Evolutionary conservation across 2,113 vertebrate genomes (phyloP).

Genomic region (Mus pahari): DNA sequence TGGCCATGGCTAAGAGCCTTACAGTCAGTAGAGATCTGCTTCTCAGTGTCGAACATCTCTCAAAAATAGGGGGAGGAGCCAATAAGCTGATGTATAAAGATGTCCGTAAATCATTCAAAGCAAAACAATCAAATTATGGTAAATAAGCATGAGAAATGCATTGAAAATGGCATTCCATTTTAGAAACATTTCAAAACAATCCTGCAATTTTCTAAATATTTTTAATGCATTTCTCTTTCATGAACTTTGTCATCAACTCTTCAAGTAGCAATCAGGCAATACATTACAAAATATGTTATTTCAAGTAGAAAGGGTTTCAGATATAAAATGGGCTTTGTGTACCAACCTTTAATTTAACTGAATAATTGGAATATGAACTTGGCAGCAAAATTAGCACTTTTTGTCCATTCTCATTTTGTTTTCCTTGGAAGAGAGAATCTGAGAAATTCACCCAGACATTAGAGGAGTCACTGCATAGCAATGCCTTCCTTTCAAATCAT

Average conservation of each 20-base stretch:
- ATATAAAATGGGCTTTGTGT: conserved; percentile 74
- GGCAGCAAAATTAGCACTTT: conserved; percentile 70
- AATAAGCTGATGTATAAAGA: conserved; percentile 59
- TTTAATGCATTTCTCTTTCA: conserved; percentile 71
- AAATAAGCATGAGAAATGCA: conserved; percentile 72
- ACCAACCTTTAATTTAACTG: conserved; percentile 70
- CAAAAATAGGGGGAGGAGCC: not conserved
- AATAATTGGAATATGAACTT: conserved; percentile 57
- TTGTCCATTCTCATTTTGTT: not conserved
- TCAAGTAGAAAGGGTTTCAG: conserved; percentile 78
- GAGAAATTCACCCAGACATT: conserved; percentile 75
- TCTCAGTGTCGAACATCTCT: conserved; percentile 65
- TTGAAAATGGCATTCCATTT: conserved; percentile 80
- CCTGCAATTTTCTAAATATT: conserved; percentile 76
- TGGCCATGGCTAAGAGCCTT: conserved; percentile 54
- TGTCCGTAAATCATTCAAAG: conserved; percentile 70
- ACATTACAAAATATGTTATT: conserved; percentile 80
- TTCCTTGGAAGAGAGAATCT: conserved; percentile 30
- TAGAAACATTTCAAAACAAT: conserved; percentile 78
- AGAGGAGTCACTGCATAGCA: not conserved
- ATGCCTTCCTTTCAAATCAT: conserved; percentile 43
- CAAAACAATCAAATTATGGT: conserved; percentile 75
- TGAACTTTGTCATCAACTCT: conserved; percentile 78
- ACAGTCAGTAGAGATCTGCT: not conserved
- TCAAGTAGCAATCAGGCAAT: conserved; percentile 66